These are phyloP conservation scores for Drosophila insularis DNA, from an alignment of 1,140 invertebrate species.

Conservation along the genomic window DNA sequence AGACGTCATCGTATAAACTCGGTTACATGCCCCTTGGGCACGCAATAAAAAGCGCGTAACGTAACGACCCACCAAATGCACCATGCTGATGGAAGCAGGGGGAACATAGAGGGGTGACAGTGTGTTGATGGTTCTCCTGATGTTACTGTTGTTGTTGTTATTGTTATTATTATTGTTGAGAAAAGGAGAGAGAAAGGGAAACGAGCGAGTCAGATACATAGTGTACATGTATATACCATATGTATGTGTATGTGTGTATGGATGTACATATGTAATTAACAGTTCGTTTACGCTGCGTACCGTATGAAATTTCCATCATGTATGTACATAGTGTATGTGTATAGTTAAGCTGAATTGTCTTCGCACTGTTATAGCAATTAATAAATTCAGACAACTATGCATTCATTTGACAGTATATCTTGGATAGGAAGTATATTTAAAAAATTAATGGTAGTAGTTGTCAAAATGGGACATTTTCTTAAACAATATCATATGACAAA, in stretches of 20 bases:
- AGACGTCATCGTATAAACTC: conserved; percentile 21
- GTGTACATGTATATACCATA: neutral
- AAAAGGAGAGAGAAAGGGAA: neutral
- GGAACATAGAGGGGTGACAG: neutral
- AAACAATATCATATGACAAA: too few species aligned
- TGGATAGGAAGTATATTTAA: too few species aligned
- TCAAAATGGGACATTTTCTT: too few species aligned
- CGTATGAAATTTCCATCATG: conserved; percentile 58
- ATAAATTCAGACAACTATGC: too few species aligned
- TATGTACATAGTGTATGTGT: conserved; percentile 34
- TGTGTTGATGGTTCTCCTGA: neutral
- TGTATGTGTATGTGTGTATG: neutral
- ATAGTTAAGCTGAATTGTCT: neutral
- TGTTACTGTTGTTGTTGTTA: neutral
- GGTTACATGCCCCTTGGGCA: conserved; percentile 23
- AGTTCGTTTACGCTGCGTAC: conserved; percentile 74
- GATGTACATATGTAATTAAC: conserved; percentile 64
- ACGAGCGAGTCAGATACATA: conserved; percentile 5
- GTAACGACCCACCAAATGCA: conserved; percentile 32
- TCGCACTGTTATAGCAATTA: neutral
- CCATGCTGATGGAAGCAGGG: neutral
- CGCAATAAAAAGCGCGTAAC: conserved; percentile 49
- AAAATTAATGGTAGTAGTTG: too few species aligned
- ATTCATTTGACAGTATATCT: too few species aligned
- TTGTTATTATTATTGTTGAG: neutral